phyloP scores from a whole-genome alignment of 2,797 vertebrate genomes.

The Masticophis lateralis region DNA sequence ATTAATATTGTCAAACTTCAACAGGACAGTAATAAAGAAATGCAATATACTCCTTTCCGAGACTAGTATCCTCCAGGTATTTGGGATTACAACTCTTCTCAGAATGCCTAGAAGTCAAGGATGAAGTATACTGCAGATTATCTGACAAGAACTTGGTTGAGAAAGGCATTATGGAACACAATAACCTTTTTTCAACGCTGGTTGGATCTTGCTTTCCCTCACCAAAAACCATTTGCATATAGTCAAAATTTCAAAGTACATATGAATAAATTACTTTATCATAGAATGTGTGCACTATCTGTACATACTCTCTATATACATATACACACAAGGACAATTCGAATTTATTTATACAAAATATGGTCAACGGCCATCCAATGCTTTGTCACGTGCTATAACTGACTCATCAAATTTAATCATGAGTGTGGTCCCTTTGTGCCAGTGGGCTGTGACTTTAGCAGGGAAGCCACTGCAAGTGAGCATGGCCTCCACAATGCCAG shows the following conservation, averaged over 20 bases:
- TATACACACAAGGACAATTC: not conserved
- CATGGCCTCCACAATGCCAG: conserved; percentile 89
- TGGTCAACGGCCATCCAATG: conserved; percentile 85
- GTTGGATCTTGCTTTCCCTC: not conserved
- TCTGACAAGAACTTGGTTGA: not conserved
- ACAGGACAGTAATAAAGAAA: not conserved
- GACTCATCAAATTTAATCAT: conserved; percentile 97
- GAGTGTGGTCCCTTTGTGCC: conserved; percentile 96
- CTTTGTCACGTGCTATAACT: conserved; percentile 87
- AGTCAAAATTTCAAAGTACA: not conserved
- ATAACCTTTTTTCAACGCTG: not conserved
- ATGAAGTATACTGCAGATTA: not conserved
- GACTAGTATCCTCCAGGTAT: not conserved
- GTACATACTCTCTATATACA: not conserved
- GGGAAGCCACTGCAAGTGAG: conserved; percentile 91
- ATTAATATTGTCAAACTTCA: not conserved
- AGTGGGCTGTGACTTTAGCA: conserved; percentile 91
- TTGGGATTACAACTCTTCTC: not conserved
- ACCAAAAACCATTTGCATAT: not conserved
- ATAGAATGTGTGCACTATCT: not conserved
- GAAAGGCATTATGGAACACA: not conserved
- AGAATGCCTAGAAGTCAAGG: not conserved
- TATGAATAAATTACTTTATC: not conserved
- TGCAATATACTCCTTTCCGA: not conserved
- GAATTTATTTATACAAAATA: not conserved